A percentile compares a stretch with the other conserved stretches of the same genome.
These are phyloP conservation scores for Scopus umbretta DNA, from an alignment of 2,113 vertebrate species.

Conservation along the genomic window DNA sequence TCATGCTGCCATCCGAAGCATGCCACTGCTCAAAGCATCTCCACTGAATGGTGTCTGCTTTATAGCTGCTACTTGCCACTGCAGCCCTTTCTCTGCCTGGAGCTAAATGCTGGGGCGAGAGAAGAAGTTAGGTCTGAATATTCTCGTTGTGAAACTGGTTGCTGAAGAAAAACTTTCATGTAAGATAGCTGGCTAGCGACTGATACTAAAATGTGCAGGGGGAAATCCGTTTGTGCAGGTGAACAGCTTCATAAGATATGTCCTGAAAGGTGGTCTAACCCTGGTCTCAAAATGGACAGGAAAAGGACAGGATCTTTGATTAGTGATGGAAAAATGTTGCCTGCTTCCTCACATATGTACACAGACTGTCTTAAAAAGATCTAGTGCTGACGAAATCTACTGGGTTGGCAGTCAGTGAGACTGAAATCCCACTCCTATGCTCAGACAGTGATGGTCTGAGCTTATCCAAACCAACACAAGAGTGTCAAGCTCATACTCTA, in stretches of 20 bases:
- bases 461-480: neutral
- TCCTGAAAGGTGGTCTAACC: neutral
- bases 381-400: neutral
- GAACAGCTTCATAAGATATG: neutral
- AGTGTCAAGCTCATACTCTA: neutral
- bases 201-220: neutral
- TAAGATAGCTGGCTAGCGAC: neutral
- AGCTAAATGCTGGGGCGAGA: neutral
- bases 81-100: neutral
- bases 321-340: neutral
- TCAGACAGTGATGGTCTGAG: neutral
- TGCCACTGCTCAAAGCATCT: neutral
- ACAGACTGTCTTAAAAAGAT: neutral
- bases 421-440: neutral
- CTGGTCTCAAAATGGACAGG: neutral
- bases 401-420: neutral
- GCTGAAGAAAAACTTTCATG: neutral
- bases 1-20: neutral
- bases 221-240: neutral
- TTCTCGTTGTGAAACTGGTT: neutral
- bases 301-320: neutral
- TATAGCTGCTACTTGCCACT: neutral
- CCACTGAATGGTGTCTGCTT: neutral
- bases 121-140: neutral
- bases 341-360: neutral